Evolutionary conservation across 2,888 invertebrate species (phyloP).

Genomic region (Tetrapedia diversipes): DNA sequence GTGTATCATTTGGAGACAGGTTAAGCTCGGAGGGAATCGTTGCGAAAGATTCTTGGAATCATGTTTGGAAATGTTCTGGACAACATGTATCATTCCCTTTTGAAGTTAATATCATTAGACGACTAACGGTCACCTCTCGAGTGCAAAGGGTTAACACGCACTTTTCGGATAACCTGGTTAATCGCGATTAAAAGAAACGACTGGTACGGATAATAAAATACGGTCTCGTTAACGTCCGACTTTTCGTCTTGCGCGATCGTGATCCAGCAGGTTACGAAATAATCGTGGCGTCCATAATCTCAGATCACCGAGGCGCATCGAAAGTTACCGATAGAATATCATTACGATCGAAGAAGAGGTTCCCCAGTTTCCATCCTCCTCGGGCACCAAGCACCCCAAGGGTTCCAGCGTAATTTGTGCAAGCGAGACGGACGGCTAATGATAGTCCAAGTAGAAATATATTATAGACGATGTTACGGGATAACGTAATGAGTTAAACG

Average conservation of each 20-base stretch:
- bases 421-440: constrained; percentile 51
- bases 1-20: constrained; percentile 17
- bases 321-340: constrained; percentile 61
- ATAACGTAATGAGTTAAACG: constrained; percentile 54
- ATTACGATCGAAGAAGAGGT: constrained; percentile 56
- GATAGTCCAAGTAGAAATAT: constrained; percentile 57
- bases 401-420: constrained; percentile 47
- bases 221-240: constrained; percentile 68
- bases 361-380: constrained; percentile 37
- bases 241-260: constrained; percentile 67
- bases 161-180: no score
- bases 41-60: neutral
- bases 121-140: no score
- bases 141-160: no score
- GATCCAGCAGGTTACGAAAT: constrained; percentile 63
- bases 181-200: no score
- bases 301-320: constrained; percentile 60
- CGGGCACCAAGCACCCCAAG: neutral
- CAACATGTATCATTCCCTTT: no score
- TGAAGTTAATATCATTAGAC: no score
- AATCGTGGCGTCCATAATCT: constrained; percentile 64
- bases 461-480: constrained; percentile 50
- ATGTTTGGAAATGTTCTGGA: no score
- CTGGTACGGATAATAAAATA: no score
- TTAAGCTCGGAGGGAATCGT: neutral